A percentile compares a stretch with the other conserved stretches of the same genome.
Evolutionary conservation across 2,888 invertebrate genomes (phyloP).

Genomic region (Lepidonotus clava): DNA sequence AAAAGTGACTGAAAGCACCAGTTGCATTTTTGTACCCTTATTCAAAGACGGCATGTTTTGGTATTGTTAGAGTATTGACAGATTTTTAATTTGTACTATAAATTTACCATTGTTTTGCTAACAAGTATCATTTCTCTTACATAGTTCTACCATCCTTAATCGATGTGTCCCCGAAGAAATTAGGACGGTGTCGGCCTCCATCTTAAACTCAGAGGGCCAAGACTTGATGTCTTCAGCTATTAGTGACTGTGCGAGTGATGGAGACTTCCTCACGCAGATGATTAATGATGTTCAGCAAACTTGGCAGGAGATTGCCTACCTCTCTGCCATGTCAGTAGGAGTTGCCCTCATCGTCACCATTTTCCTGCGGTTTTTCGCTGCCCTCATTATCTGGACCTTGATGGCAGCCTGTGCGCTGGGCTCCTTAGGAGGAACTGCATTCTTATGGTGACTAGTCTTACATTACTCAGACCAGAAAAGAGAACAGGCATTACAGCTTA

Average conservation of each 20-base stretch:
- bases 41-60: too few species aligned
- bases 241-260: background rate
- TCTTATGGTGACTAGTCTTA: slow-evolving; percentile 82
- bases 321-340: slow-evolving; percentile 84
- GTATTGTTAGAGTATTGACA: too few species aligned
- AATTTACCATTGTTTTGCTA: background rate
- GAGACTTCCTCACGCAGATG: background rate
- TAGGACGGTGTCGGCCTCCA: background rate
- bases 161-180: background rate
- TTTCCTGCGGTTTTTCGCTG: slow-evolving; percentile 84
- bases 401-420: slow-evolving; percentile 82
- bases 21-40: too few species aligned
- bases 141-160: background rate
- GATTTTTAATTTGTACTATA: background rate
- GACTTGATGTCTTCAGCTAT: too few species aligned
- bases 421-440: slow-evolving; percentile 83
- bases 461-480: too few species aligned
- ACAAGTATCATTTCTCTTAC: background rate
- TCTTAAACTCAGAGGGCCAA: too few species aligned
- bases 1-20: too few species aligned
- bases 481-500: too few species aligned
- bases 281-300: slow-evolving; percentile 83
- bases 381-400: slow-evolving; percentile 85
- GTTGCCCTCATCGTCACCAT: slow-evolving; percentile 83
- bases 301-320: slow-evolving; percentile 84